Percentiles rank a stretch among this genome's conserved stretches.
phyloP scores from a whole-genome alignment of 2,888 invertebrate species.

The Cheilosia vulpina region DNA sequence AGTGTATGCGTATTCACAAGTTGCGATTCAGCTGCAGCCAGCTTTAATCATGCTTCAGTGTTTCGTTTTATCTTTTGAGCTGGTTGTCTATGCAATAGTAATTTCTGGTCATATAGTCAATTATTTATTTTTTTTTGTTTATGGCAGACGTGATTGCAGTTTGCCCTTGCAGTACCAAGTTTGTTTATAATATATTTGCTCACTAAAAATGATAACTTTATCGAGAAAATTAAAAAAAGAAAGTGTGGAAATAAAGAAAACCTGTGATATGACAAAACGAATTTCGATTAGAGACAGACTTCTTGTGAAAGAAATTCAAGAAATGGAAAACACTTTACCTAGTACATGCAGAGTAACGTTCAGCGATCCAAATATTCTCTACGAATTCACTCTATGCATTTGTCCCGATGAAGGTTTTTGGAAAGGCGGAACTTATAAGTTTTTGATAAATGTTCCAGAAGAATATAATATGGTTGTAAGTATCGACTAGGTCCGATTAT shows the following conservation, averaged over 20 bases:
- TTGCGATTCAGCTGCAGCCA: no score
- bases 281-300: constrained; percentile 86
- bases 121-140: constrained; percentile 21
- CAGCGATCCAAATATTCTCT: constrained; percentile 92
- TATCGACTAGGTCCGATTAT: constrained; percentile 76
- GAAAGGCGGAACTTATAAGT: constrained; percentile 93
- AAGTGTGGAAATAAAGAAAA: constrained; percentile 58
- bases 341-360: constrained; percentile 91
- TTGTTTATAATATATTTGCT: constrained; percentile 46
- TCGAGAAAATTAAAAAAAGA: constrained; percentile 70
- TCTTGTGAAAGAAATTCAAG: constrained; percentile 89
- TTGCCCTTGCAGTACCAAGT: not conserved
- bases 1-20: no score
- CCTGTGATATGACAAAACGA: constrained; percentile 80
- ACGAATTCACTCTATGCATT: constrained; percentile 91
- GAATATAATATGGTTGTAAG: constrained; percentile 98
- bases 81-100: no score
- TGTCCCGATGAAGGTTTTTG: constrained; percentile 95
- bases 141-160: constrained; percentile 10
- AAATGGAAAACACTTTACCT: constrained; percentile 94
- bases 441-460: constrained; percentile 93
- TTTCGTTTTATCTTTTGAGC: no score
- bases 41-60: no score
- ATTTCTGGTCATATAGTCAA: no score
- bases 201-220: constrained; percentile 64